A percentile compares a stretch with the other conserved stretches of the same genome.
Conservation (phyloP, 2,113 vertebrate genomes). For the Sitta europaea region DNA sequence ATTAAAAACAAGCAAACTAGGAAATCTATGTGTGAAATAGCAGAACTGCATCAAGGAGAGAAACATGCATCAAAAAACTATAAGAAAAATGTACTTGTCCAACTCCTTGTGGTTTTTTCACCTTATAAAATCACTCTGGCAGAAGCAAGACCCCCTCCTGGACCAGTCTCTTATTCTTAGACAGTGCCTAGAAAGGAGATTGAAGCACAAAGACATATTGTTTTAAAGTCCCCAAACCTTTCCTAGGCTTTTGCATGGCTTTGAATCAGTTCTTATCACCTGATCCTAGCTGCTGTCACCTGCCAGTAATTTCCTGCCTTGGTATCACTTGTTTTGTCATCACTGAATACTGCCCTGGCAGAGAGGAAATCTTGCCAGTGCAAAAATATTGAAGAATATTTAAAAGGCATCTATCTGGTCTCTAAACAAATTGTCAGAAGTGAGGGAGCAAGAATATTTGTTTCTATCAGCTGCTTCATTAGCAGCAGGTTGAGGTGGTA, state of each 20-base stretch:
- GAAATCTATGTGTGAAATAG: not conserved
- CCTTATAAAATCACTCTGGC: not conserved
- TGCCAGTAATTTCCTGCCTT: not conserved
- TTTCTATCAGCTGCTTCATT: not conserved
- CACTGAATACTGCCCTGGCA: not conserved
- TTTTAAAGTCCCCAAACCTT: not conserved
- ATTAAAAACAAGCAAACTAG: not conserved
- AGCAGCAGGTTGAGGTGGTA: not conserved
- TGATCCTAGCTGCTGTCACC: not conserved
- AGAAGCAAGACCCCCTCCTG: fast-evolving
- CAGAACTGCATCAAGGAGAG: not conserved
- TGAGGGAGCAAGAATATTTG: not conserved
- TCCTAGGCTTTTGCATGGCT: not conserved
- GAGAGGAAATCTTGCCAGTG: not conserved
- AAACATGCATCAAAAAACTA: not conserved
- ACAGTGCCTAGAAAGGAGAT: not conserved
- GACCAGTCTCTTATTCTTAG: not conserved
- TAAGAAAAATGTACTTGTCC: not conserved
- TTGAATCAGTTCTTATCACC: not conserved
- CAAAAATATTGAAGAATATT: not conserved
- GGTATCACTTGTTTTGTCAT: not conserved
- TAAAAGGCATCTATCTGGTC: not conserved
- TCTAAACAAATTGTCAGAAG: not conserved
- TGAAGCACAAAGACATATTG: fast-evolving
- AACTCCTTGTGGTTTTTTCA: not conserved